phyloP scores from a whole-genome alignment of 1,140 invertebrate species.

The Microplitis mediator region DNA sequence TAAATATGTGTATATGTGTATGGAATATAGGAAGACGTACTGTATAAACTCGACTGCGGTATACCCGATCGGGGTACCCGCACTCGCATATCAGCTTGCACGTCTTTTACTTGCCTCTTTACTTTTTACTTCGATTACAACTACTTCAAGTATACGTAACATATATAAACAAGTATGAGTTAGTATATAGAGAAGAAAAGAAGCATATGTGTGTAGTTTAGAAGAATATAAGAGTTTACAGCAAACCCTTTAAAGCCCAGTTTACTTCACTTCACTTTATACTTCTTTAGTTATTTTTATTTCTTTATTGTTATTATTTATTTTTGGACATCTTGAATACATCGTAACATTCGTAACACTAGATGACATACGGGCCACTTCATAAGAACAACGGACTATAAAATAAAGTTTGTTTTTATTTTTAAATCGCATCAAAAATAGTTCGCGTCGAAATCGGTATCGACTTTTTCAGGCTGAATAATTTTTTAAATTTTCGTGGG shows the following conservation, averaged over 20 bases:
- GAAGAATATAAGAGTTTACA: no score
- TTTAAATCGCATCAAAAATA: no score
- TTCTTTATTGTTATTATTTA: not conserved
- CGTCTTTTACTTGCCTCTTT: not conserved
- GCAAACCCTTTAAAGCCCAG: no score
- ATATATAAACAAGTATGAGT: not conserved
- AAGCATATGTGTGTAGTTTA: no score
- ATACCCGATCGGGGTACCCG: slow-evolving; percentile 22
- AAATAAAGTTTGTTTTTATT: no score
- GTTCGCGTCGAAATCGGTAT: no score
- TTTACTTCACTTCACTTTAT: no score
- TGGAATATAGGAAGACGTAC: not conserved
- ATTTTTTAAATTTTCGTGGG: no score
- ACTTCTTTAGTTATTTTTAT: no score
- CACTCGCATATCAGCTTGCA: slow-evolving; percentile 22
- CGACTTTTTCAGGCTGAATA: no score
- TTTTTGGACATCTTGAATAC: not conserved
- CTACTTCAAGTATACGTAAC: no score
- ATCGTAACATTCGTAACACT: slow-evolving; percentile 8
- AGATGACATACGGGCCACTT: slow-evolving; percentile 19
- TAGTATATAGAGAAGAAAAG: not conserved
- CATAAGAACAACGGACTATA: not conserved
- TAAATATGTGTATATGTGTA: not conserved
- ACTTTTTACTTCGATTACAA: not conserved
- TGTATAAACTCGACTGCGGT: not conserved